Evolutionary conservation across 2,888 invertebrate species (phyloP).

Genomic region (Lamellibrachia columna): DNA sequence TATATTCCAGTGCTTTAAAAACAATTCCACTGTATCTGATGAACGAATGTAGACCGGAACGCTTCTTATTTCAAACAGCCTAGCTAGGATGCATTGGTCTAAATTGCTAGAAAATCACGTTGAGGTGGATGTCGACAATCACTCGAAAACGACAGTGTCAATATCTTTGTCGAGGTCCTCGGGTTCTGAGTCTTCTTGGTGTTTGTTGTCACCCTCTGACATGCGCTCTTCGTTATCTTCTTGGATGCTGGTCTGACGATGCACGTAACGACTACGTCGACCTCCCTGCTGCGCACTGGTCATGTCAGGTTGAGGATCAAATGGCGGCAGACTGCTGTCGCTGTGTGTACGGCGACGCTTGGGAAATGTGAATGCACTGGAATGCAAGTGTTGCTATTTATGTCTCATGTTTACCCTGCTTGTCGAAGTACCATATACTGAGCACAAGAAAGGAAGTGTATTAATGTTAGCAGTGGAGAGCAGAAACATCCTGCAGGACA

Average conservation of each 20-base stretch:
- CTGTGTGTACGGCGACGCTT: constrained; percentile 7
- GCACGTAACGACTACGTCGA: not conserved
- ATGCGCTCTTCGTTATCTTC: not conserved
- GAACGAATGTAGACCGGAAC: not conserved
- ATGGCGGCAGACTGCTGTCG: not conserved
- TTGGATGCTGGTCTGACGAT: not conserved
- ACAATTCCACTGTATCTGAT: not conserved
- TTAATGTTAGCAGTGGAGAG: too few species aligned
- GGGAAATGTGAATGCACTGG: not conserved
- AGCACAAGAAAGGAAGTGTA: too few species aligned
- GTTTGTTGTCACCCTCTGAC: not conserved
- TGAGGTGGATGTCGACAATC: not conserved
- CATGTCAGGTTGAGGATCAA: not conserved
- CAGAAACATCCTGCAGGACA: too few species aligned
- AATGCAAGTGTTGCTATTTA: not conserved
- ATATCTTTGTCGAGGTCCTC: constrained; percentile 11
- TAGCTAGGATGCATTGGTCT: not conserved
- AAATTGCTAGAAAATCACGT: not conserved
- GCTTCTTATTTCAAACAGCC: not conserved
- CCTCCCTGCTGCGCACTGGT: not conserved
- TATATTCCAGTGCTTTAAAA: not conserved
- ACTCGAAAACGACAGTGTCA: not conserved
- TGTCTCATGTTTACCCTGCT: not conserved
- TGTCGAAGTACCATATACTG: too few species aligned
- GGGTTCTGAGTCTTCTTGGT: not conserved